phyloP scores from a whole-genome alignment of 2,113 vertebrate genomes.

The Sander lucioperca region DNA sequence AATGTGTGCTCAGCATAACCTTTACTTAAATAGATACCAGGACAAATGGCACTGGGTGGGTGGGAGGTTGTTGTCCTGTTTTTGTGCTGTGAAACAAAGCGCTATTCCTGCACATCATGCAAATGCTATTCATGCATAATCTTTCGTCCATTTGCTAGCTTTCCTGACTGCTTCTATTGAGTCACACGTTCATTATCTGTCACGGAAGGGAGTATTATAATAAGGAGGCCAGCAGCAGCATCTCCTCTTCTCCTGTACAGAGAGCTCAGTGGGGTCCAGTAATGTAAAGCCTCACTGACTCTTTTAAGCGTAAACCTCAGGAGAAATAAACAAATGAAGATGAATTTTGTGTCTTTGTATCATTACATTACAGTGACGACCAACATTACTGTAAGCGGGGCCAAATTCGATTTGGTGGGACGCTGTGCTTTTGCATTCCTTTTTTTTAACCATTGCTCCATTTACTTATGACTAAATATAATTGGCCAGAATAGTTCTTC shows the following conservation, averaged over 20 bases:
- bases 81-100: conserved; percentile 32
- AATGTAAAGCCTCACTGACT: conserved; percentile 52
- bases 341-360: conserved; percentile 64
- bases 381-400: conserved; percentile 49
- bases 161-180: conserved; percentile 10
- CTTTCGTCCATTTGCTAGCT: conserved; percentile 27
- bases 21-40: conserved; percentile 49
- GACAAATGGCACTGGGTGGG: conserved; percentile 37
- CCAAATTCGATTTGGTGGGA: conserved; percentile 55
- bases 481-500: conserved; percentile 52
- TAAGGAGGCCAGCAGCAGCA: neutral
- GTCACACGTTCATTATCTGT: conserved; percentile 51
- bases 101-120: too few relatives aligned
- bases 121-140: conserved; percentile 22
- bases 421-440: conserved; percentile 45
- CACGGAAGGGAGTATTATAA: conserved; percentile 13
- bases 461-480: conserved; percentile 44
- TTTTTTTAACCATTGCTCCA: conserved; percentile 39
- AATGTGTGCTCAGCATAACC: conserved; percentile 41
- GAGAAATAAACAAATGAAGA: conserved; percentile 72
- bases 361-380: conserved; percentile 70
- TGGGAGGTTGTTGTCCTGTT: conserved; percentile 22
- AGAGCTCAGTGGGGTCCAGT: conserved; percentile 34
- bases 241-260: conserved; percentile 1
- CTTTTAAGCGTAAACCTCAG: conserved; percentile 55